Conservation (phyloP, 2,888 invertebrate species). For the Stenoptilia bipunctidactyla region DNA sequence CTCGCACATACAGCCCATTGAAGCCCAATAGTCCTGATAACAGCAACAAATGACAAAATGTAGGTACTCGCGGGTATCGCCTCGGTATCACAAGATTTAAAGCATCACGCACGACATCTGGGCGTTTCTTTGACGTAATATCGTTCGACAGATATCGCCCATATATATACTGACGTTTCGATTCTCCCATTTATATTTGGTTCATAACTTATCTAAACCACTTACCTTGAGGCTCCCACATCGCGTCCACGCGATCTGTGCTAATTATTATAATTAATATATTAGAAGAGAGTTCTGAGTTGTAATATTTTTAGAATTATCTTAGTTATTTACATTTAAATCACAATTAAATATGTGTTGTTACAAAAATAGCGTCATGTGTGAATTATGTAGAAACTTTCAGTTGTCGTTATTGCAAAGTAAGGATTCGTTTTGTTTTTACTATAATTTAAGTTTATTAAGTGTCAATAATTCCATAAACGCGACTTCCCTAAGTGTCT, state of each 20-base stretch:
- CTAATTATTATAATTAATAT: conserved; percentile 26
- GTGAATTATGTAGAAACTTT: conserved; percentile 59
- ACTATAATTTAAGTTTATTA: too few relatives aligned
- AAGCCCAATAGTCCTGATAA: too few relatives aligned
- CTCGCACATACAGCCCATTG: too few relatives aligned
- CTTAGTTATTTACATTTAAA: conserved; percentile 10
- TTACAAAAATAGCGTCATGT: conserved; percentile 56
- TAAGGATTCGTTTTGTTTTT: conserved; percentile 26
- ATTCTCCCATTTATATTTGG: conserved; percentile 49
- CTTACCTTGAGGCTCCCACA: conserved; percentile 60
- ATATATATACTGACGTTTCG: conserved; percentile 61
- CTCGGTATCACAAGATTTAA: conserved; percentile 49
- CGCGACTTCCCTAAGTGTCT: too few relatives aligned
- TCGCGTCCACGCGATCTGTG: conserved; percentile 28
- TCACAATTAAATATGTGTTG: conserved; percentile 52
- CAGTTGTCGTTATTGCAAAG: conserved; percentile 53
- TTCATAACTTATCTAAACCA: conserved; percentile 63
- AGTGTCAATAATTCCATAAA: too few relatives aligned
- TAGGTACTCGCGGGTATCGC: too few relatives aligned
- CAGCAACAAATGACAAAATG: too few relatives aligned
- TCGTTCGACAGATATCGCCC: conserved; percentile 56
- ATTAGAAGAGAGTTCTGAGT: conserved; percentile 19
- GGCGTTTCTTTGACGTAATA: conserved; percentile 68
- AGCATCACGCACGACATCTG: conserved; percentile 51
- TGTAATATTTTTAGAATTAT: conserved; percentile 11